Base-by-base conservation (phyloP, 2,888 invertebrate species). In the Drosophila tripunctata region DNA sequence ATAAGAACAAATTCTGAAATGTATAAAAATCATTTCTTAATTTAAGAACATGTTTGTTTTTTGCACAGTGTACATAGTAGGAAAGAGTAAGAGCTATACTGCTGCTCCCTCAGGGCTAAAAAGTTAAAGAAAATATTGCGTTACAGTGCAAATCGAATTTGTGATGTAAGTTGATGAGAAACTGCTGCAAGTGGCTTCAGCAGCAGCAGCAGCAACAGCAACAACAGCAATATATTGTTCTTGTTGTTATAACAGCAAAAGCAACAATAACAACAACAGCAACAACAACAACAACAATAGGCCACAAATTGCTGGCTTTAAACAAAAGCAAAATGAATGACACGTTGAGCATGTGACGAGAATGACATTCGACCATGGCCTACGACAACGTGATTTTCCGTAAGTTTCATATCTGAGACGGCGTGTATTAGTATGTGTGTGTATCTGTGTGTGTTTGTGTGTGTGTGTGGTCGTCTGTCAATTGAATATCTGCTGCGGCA, bases 311-410 rank as follows among this genome's bases (percentile, higher is more conserved):
- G 45, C 64, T 61, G 67, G 62, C 78, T 80, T 80, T 75, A 78
- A 84, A 84, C 81, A 81, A 81, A 78, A 67, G 74, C 76, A 70
- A 78, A 68, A 78, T 78, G 80, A 72, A 72, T 80, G 84, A 73
- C 75, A 73, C 67, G 80, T 69, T 56, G 69, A 71, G 71, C 77
- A 71, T 76, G 80, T 79, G 75, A 67, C 70, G 75, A 61, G 72
- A 74, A 75, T 71, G 79, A 76, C 65, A 69, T 63, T 63, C 60
- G 80, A 78, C 81, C 89, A 88, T 89, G 88, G 88, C 89, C 89
- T 89, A 88, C 85, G 89, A 67, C 81, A 89, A 89, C 81, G 74
- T 77, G 74, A 83, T 88, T 86, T 81, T 66, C 70, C 81, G 76
- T 89, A 81, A 76, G 80, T 79, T 86, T 75, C 52, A 41, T 55